These are phyloP conservation scores for Zaprionus davidi DNA, from an alignment of 1,140 invertebrate species.

Conservation along the genomic window DNA sequence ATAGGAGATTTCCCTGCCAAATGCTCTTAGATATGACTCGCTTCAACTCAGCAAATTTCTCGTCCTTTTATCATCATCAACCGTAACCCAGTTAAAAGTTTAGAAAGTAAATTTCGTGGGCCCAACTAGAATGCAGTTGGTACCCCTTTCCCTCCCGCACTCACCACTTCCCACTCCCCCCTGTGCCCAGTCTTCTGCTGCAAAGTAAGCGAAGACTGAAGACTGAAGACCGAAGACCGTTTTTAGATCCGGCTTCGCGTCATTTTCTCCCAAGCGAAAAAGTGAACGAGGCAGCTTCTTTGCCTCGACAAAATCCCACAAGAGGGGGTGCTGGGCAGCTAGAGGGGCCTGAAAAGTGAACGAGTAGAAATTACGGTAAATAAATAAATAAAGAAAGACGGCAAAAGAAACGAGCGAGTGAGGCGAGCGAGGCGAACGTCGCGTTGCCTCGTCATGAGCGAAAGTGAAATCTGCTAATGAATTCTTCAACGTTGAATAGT, in stretches of 20 bases:
- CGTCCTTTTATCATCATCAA: slow-evolving; percentile 1
- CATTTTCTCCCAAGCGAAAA: slow-evolving; percentile 60
- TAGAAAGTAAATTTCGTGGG: slow-evolving; percentile 61
- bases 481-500: slow-evolving; percentile 84
- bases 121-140: slow-evolving; percentile 54
- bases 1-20: neutral
- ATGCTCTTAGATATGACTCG: neutral
- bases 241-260: slow-evolving; percentile 69
- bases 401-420: slow-evolving; percentile 9
- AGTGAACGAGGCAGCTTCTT: slow-evolving; percentile 58
- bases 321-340: neutral
- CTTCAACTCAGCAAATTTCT: neutral
- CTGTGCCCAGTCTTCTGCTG: slow-evolving; percentile 5
- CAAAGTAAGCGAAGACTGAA: neutral
- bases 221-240: neutral
- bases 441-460: slow-evolving; percentile 75
- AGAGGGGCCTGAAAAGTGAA: slow-evolving; percentile 59
- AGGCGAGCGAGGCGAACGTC: slow-evolving; percentile 46
- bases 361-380: slow-evolving; percentile 82
- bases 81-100: slow-evolving; percentile 43
- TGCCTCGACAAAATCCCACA: slow-evolving; percentile 33
- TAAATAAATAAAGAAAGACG: slow-evolving; percentile 59
- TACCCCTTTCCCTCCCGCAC: neutral
- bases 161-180: neutral
- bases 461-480: slow-evolving; percentile 84